These are phyloP conservation scores for Scaptomyza parva DNA, from an alignment of 2,888 invertebrate species.

Conservation along the genomic window DNA sequence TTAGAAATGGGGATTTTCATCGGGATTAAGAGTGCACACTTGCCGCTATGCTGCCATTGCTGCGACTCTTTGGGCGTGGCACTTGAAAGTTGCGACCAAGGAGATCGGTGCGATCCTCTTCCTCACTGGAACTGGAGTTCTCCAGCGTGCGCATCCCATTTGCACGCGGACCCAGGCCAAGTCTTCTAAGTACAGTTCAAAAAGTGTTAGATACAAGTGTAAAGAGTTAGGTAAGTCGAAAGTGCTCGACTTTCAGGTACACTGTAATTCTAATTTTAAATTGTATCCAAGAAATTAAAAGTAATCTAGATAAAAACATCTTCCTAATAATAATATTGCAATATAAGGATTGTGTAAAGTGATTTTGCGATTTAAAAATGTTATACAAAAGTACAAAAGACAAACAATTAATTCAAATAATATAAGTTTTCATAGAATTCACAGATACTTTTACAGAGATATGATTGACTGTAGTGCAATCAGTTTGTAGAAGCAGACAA, in stretches of 20 bases:
- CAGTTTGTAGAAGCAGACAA: too few relatives aligned
- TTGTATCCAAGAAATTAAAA: too few relatives aligned
- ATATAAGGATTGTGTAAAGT: too few relatives aligned
- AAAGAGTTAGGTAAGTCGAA: background rate
- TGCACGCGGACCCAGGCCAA: slow-evolving; percentile 85
- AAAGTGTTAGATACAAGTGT: background rate
- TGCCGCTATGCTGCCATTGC: slow-evolving; percentile 87
- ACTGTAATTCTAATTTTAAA: too few relatives aligned
- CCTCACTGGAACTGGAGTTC: slow-evolving; percentile 87
- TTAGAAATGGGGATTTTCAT: background rate
- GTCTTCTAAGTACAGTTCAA: slow-evolving; percentile 68
- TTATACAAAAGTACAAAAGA: too few relatives aligned
- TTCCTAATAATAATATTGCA: too few relatives aligned
- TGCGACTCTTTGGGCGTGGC: slow-evolving; percentile 93
- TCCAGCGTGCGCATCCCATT: slow-evolving; percentile 85
- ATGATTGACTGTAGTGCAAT: too few relatives aligned
- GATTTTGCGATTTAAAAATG: too few relatives aligned
- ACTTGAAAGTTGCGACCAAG: slow-evolving; percentile 90
- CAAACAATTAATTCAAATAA: too few relatives aligned
- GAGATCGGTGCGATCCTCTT: slow-evolving; percentile 91
- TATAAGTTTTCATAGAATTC: too few relatives aligned
- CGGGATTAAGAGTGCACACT: slow-evolving; percentile 12
- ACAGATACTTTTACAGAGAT: too few relatives aligned
- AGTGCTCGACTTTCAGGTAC: background rate
- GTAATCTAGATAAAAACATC: too few relatives aligned